Evolutionary conservation across 1,140 invertebrate species (phyloP), one percentile per base, ranked within the genome.

Genomic region (Drosophila sturtevanti): DNA sequence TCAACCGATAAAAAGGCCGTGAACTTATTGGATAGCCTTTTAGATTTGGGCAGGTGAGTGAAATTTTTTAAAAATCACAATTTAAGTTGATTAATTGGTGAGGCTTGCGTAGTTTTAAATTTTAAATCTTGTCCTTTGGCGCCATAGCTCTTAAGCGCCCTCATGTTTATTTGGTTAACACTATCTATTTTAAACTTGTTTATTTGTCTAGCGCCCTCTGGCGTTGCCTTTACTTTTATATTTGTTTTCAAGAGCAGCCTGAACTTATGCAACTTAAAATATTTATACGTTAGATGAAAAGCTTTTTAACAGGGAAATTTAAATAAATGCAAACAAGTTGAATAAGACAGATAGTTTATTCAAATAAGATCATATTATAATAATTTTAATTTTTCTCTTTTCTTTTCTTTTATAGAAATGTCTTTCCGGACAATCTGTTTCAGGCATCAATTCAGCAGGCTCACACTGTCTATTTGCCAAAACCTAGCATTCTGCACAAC

Each of bases 371-470:
- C 27, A 31, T 31, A 4, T 31, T 31, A 31, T 4, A 31, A 6
- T 31, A 31, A 22, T 22, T 7, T 22, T 44, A 22, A 12, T 12
- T 55, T 38, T 7, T 18, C 2, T 12, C 18, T 48, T 24, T 31
- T 44, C 41, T 27, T 24, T 73, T 24, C 56, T 80, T 92, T 92
- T 94, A 80, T 92, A 97, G 95, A 92, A 98, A 98, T 92, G 95
- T 98, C 85, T 95, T 97, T 79, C 96, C 97, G 10, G 96, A 97
- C 87, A 98, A 98, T 93, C 93, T 98, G 61, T 97, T 98, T 84
- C 96, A 97, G 92, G 96, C 97, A 48, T 95, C 96, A 31, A 97
- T 97, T 90, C 95, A 97, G 92, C 96, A 96, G 93, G 95, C 95
- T 0, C 95, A 96, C 79, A 96, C 95, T 31, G 95, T 95, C 34